A percentile compares a stretch with the other conserved stretches of the same genome.
These are phyloP conservation scores for Tangara arthus DNA, from an alignment of 2,797 vertebrate genomes.

Conservation along the genomic window DNA sequence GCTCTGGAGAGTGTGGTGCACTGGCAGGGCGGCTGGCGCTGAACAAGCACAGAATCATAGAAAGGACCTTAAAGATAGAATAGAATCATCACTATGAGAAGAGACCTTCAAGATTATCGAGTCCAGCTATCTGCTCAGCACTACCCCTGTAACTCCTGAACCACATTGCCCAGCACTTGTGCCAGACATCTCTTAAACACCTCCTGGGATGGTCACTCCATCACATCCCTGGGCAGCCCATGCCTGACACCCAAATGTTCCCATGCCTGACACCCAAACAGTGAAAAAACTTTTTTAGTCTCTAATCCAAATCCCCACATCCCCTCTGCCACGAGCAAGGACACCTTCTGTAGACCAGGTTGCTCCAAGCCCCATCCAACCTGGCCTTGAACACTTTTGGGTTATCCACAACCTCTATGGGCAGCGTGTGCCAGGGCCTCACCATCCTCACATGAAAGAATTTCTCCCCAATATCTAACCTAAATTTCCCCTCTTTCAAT, in stretches of 20 bases:
- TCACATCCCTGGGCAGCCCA: background rate
- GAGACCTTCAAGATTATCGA: background rate
- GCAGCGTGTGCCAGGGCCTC: background rate
- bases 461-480: background rate
- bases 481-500: background rate
- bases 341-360: background rate
- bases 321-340: fast-evolving
- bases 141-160: background rate
- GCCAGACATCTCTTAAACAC: background rate
- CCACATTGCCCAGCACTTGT: background rate
- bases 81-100: background rate
- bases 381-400: background rate
- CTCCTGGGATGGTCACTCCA: background rate
- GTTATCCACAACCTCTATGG: too few species aligned
- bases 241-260: background rate
- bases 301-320: background rate
- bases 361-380: background rate
- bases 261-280: background rate
- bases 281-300: background rate
- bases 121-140: background rate
- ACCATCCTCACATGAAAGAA: background rate
- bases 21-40: background rate
- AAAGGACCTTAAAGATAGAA: background rate
- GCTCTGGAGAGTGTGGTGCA: background rate
- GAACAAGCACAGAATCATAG: background rate